These are phyloP conservation scores for Folsomia manolachei DNA, from an alignment of 2,888 invertebrate species.

Conservation along the genomic window DNA sequence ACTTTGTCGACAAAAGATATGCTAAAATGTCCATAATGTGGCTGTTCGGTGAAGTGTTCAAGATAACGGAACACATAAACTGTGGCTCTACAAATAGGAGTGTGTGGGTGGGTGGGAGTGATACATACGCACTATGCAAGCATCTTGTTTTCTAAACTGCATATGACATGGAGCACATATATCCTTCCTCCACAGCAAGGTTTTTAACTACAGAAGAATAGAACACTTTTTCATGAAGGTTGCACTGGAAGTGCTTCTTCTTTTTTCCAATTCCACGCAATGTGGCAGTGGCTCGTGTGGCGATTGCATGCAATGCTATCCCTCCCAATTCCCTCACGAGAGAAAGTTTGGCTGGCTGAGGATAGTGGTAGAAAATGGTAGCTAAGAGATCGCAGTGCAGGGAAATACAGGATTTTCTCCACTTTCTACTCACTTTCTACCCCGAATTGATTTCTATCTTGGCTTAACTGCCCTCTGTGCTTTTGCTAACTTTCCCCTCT, in stretches of 20 bases:
- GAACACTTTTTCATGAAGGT: neutral
- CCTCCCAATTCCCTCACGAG: constrained; percentile 9
- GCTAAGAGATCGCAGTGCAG: neutral
- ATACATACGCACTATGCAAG: too few species aligned
- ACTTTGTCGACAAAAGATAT: neutral
- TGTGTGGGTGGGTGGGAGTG: too few species aligned
- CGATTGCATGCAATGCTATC: neutral
- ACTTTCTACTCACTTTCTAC: constrained; percentile 28
- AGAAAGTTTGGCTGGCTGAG: constrained; percentile 3
- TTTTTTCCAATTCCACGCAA: neutral
- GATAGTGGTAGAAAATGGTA: neutral
- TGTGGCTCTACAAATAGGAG: too few species aligned
- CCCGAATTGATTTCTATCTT: constrained; percentile 47
- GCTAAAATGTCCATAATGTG: constrained; percentile 6
- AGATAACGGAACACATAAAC: neutral
- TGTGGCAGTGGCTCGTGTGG: neutral
- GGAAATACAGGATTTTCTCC: constrained; percentile 6
- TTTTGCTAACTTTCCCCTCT: neutral
- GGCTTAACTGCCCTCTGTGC: neutral
- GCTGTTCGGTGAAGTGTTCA: neutral
- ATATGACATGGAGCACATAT: too few species aligned
- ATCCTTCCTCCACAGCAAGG: too few species aligned
- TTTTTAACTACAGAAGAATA: neutral
- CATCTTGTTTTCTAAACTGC: too few species aligned
- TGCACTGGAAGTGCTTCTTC: neutral